Percentiles rank a stretch among this genome's conserved stretches.
These are phyloP conservation scores for Parotocinclus haroldoi DNA, from an alignment of 2,797 vertebrate species.

Conservation along the genomic window DNA sequence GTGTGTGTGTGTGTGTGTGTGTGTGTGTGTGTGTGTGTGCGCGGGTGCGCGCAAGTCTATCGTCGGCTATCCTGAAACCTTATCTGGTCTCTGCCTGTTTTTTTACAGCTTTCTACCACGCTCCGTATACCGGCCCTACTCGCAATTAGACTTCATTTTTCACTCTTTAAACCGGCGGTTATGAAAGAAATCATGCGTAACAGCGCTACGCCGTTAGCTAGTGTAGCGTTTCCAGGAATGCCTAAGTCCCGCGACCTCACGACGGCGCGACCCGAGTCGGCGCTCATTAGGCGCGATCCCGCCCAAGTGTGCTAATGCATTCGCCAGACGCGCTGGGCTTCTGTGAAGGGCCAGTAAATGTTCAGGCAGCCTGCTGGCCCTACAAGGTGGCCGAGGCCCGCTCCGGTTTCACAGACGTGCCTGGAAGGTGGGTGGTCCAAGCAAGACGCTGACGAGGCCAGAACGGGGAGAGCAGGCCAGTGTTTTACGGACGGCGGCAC, in stretches of 20 bases:
- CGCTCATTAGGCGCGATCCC: constrained; percentile 3
- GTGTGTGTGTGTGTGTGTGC: constrained; percentile 8
- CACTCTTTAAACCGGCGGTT: constrained; percentile 22
- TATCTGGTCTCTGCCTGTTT: constrained; percentile 36
- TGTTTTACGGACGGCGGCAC: constrained; percentile 2
- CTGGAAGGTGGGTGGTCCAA: constrained; percentile 37
- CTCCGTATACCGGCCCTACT: constrained; percentile 43
- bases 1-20: constrained; percentile 3
- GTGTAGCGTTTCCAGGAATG: neutral
- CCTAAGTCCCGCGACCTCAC: neutral
- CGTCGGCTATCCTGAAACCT: neutral
- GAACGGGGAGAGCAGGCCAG: constrained; percentile 1
- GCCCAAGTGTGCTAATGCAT: constrained; percentile 23
- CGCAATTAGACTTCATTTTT: constrained; percentile 40
- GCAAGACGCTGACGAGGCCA: constrained; percentile 17
- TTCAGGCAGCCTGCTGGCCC: constrained; percentile 1
- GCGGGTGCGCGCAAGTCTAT: constrained; percentile 18
- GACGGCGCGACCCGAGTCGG: neutral
- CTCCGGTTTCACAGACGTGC: constrained; percentile 33
- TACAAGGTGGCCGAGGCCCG: constrained; percentile 29
- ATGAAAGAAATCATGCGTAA: too few relatives aligned
- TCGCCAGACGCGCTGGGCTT: constrained; percentile 16
- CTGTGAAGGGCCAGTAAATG: constrained; percentile 31
- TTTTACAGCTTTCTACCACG: constrained; percentile 41
- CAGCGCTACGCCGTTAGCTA: too few relatives aligned